Percentiles rank a stretch among this genome's conserved stretches.
phyloP scores from a whole-genome alignment of 2,113 vertebrate species.

The Indicator maculatus region DNA sequence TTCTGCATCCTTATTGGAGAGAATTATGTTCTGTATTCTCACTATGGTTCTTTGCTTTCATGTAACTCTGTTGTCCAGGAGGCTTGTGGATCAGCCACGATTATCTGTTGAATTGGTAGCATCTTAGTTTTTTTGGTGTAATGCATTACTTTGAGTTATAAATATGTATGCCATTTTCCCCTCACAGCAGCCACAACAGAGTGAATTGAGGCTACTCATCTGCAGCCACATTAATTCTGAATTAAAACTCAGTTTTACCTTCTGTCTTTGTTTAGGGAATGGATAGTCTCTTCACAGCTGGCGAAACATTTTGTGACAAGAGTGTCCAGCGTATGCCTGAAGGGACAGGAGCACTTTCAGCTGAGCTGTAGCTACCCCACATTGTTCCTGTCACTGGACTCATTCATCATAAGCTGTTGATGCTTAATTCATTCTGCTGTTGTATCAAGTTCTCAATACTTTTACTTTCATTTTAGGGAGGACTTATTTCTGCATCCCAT shows the following conservation, averaged over 20 bases:
- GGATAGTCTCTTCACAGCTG: background rate
- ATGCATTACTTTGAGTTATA: background rate
- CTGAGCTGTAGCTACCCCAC: background rate
- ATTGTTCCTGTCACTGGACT: background rate
- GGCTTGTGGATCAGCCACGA: background rate
- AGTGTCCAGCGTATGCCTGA: background rate
- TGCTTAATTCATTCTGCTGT: background rate
- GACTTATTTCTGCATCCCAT: background rate
- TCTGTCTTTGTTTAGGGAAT: background rate
- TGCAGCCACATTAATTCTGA: background rate
- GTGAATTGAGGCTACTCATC: rapidly evolving
- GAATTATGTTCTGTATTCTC: background rate
- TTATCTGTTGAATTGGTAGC: background rate
- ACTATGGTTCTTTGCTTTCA: background rate
- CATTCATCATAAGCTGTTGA: rapidly evolving
- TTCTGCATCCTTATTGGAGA: background rate
- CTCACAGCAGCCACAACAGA: background rate
- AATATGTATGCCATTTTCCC: background rate
- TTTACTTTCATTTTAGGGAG: background rate
- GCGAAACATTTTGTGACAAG: background rate
- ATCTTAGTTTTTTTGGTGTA: background rate
- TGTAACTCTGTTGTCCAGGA: background rate
- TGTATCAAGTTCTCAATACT: background rate
- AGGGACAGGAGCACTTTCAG: background rate
- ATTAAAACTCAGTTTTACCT: background rate